phyloP scores from a whole-genome alignment of 2,888 invertebrate genomes.

The Scaptomyza polygonia region DNA sequence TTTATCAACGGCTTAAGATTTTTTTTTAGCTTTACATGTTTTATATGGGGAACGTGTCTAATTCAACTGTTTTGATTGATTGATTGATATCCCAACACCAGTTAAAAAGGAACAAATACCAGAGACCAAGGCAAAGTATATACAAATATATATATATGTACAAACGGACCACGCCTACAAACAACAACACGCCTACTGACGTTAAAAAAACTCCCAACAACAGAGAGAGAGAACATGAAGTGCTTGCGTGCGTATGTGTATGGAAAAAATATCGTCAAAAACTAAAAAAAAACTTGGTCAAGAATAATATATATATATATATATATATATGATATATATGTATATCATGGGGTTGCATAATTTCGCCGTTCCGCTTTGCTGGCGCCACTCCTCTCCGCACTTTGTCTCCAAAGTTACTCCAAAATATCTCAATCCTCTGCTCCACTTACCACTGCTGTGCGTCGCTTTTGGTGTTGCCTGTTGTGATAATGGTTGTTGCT shows the following conservation, averaged over 20 bases:
- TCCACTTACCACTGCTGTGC: constrained; percentile 74
- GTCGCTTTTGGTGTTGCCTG: constrained; percentile 60
- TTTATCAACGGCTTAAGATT: background rate
- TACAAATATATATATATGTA: constrained; percentile 4
- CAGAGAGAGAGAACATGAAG: constrained; percentile 30
- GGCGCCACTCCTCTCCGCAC: constrained; percentile 12
- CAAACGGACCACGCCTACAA: constrained; percentile 54
- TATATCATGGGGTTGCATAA: constrained; percentile 18
- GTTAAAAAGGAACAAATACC: constrained; percentile 10
- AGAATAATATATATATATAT: constrained; percentile 6
- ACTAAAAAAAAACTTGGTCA: background rate
- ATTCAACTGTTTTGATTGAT: constrained; percentile 10
- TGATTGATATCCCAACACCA: constrained; percentile 50
- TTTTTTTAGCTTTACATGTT: background rate
- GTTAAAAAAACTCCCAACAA: background rate
- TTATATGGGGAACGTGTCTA: background rate
- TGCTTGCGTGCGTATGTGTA: constrained; percentile 58
- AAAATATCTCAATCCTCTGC: constrained; percentile 18
- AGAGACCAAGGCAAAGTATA: constrained; percentile 11
- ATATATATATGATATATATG: no score
- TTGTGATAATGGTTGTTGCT: constrained; percentile 1
- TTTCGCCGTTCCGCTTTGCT: constrained; percentile 37
- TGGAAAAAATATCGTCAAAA: constrained; percentile 2
- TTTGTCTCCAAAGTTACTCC: constrained; percentile 24
- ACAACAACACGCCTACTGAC: constrained; percentile 20